A percentile compares a stretch with the other conserved stretches of the same genome.
These are phyloP conservation scores for Pempheris klunzingeri DNA, from an alignment of 2,797 vertebrate species.

Conservation along the genomic window DNA sequence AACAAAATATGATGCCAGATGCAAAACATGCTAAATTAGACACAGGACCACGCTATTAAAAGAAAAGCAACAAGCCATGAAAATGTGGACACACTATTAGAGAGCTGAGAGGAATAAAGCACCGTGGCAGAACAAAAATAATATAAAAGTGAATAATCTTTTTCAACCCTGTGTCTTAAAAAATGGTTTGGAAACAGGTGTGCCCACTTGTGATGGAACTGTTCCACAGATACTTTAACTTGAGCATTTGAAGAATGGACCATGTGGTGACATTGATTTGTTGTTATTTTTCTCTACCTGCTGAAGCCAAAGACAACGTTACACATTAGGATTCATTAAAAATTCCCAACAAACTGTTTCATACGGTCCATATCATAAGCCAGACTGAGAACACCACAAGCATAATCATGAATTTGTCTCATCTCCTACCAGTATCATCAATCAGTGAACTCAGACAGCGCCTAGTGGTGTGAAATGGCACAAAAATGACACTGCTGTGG, in stretches of 20 bases:
- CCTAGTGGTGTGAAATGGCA: not conserved
- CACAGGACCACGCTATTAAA: not conserved
- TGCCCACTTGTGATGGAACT: not conserved
- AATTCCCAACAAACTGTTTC: not conserved
- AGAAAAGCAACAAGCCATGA: not conserved
- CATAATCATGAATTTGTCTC: not conserved
- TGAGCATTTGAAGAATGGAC: not conserved
- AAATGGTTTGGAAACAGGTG: too few relatives aligned
- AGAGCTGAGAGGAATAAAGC: not conserved
- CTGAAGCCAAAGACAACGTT: not conserved
- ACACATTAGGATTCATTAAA: not conserved
- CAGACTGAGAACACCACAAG: not conserved
- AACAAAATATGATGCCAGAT: too few relatives aligned
- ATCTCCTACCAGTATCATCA: not conserved
- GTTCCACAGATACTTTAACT: not conserved
- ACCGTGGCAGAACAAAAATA: not conserved
- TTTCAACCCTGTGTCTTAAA: too few relatives aligned
- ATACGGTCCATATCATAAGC: not conserved
- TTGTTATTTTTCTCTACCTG: not conserved
- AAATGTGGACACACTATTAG: not conserved
- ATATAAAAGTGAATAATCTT: not conserved
- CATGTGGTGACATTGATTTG: not conserved
- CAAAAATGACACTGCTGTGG: not conserved
- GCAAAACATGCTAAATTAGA: not conserved
- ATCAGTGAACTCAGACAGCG: too few relatives aligned